These are phyloP conservation scores for Pseudopleuronectes americanus DNA, from an alignment of 2,797 vertebrate genomes.

Conservation along the genomic window DNA sequence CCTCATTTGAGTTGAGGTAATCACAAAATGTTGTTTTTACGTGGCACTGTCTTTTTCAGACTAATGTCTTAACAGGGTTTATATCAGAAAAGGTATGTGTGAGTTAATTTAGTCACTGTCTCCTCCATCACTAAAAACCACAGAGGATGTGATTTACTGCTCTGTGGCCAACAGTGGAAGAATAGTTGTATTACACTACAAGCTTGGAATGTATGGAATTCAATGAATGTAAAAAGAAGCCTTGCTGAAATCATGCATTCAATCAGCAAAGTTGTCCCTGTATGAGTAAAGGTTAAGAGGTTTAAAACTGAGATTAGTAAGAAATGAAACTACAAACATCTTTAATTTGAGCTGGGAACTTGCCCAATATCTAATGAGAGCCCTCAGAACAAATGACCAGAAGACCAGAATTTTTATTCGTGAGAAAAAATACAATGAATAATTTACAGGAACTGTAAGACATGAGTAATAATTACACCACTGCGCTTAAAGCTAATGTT, in stretches of 20 bases:
- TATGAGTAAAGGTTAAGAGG: conserved; percentile 23
- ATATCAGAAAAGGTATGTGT: no score
- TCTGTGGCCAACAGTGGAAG: conserved; percentile 11
- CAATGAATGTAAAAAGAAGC: conserved; percentile 27
- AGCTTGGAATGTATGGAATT: conserved; percentile 22
- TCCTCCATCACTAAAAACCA: conserved; percentile 10
- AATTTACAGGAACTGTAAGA: no score
- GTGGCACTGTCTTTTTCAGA: no score
- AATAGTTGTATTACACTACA: conserved; percentile 7
- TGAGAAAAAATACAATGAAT: no score
- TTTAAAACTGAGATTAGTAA: conserved; percentile 9
- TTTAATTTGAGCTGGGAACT: conserved; percentile 6
- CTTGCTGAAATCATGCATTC: conserved; percentile 4
- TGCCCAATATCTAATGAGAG: conserved; percentile 21
- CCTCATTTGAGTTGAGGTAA: no score
- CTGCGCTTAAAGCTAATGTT: no score
- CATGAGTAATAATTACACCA: no score
- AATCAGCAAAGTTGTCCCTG: conserved; percentile 6
- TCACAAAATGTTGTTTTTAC: no score
- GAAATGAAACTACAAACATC: conserved; percentile 19
- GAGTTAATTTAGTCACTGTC: not conserved
- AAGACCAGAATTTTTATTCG: no score
- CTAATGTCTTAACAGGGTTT: no score
- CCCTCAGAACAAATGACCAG: not conserved
- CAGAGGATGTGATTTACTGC: conserved; percentile 13